Evolutionary conservation across 30 jellyfish, hydroid and myxozoan species (phyloP), one percentile per base, ranked within the genome.

Genomic region (Pelagia noctiluca): DNA sequence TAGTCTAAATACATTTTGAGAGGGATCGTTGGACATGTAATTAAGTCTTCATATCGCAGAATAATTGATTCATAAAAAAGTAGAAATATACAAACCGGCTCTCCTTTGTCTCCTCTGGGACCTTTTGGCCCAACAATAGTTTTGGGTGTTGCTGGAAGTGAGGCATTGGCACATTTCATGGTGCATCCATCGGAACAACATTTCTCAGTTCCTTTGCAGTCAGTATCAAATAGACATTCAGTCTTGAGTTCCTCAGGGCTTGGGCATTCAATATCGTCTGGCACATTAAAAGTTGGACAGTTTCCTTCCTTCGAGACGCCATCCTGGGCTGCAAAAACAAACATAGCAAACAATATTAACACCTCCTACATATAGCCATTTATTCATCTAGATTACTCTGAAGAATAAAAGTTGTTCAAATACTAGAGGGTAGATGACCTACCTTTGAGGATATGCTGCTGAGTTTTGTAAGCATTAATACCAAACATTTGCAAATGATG

Each of bases 121-220:
- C 95, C 95, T 23, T 62, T 64, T 36, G 88, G 88, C 29, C 95
- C 95, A 61, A 72, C 67, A 38, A 64, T 10, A 36, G 50, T 24
- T n/a, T n/a, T n/a, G 31, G 81, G 77, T 3, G 75, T 71, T 0
- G 68, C 71, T 47, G 93, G 60, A 16, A 76, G 80, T 25, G 26
- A 25, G 2, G 82, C 86, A 28, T 63, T 28, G 47, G 37, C 19
- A 42, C 96, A 86, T 24, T 42, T 86, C 90, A 86, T 49, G 37
- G 80, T 47, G 35, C 96, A 86, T 12, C 90, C 90, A 64, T 86
- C 96, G 16, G 87, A 35, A 63, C 96, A 86, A 65, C 96, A 86
- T 57, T 86, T 86, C 42, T 32, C 11, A 5, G 86, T 46, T 25
- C 82, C 90, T 50, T 62, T 65, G 60, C 96, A 86, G 71, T 75